Evolutionary conservation across 2,797 vertebrate genomes (phyloP), one percentile per base, ranked within the genome.

Genomic region (Pachyuromys duprasi): DNA sequence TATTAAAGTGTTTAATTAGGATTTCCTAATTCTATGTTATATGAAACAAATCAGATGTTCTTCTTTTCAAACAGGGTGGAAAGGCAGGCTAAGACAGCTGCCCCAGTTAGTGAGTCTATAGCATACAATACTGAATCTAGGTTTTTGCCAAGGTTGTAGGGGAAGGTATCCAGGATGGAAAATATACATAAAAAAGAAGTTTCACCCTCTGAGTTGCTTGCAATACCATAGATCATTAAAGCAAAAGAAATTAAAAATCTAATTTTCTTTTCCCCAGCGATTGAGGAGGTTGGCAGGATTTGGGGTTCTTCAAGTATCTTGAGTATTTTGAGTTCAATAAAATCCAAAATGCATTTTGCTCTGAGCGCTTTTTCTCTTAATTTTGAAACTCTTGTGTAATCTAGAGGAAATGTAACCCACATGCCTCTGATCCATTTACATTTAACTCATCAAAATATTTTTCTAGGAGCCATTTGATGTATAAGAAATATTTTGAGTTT

Each of bases 391-490:
- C 97, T 89, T 93, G 95, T 97, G 96, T 96, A 96, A 97, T 97
- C 95, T 95, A 94, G 93, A 97, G 96, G 97, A 98, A 97, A 98
- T 97, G 93, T 92, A 97, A 96, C 97, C 95, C 96, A 96, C 95
- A 94, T 97, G 94, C 93, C 97, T 96, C 97, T 97, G 94, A 95
- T 97, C 97, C 96, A 97, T 97, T 97, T 97, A 97, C 96, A 97
- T 97, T 97, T 97, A 97, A 97, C 97, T 97, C 96, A 97, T 97
- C 96, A 97, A 97, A 97, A 97, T 98, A 97, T 98, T 98, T 76
- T 97, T 97, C 94, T 97, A 97, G 95, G 97, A 97, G 93, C 93
- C 86, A 97, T 97, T 97, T 97, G 96, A 97, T 97, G 92, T 97
- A 92, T 80, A 97, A 96, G 96, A 95, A 97, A 96, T 92, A 96